These are phyloP conservation scores for Epinotia bilunana DNA, from an alignment of 2,888 invertebrate genomes.

Conservation along the genomic window DNA sequence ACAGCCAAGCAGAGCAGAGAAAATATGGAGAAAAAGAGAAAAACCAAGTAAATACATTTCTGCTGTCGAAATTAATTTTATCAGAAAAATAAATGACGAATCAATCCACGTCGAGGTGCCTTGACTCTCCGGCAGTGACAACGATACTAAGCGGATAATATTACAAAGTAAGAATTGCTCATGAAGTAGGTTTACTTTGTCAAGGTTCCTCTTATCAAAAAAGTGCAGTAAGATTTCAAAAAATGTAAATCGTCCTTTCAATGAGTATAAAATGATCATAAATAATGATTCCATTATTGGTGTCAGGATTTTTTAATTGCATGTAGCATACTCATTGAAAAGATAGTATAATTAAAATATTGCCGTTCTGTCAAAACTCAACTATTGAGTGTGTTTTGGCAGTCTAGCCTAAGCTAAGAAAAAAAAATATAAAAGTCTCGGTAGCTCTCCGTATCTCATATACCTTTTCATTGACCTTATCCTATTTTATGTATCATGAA, in stretches of 20 bases:
- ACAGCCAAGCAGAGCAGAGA: constrained; percentile 94
- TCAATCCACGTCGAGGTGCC: constrained; percentile 79
- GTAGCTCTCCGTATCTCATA: constrained; percentile 58
- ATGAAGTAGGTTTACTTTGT: constrained; percentile 52
- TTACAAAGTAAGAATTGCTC: constrained; percentile 33
- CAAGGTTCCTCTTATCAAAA: constrained; percentile 77
- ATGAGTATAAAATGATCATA: constrained; percentile 53
- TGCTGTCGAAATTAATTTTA: constrained; percentile 82
- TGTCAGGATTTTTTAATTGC: not conserved
- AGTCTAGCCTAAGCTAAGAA: constrained; percentile 82
- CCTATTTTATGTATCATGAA: constrained; percentile 63
- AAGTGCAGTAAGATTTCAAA: constrained; percentile 81
- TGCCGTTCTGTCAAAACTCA: constrained; percentile 81
- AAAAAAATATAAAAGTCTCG: constrained; percentile 68
- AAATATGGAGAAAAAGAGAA: constrained; percentile 91
- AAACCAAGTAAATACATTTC: constrained; percentile 89
- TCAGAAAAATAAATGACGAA: constrained; percentile 81
- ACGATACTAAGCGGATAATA: constrained; percentile 41
- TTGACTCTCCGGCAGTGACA: constrained; percentile 64
- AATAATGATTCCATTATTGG: not conserved
- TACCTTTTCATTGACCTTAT: constrained; percentile 60
- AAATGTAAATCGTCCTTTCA: constrained; percentile 71
- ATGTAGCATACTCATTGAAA: constrained; percentile 61
- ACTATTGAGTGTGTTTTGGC: constrained; percentile 76
- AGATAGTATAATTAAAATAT: constrained; percentile 68